Percentiles rank a stretch among this genome's conserved stretches.
phyloP scores from a whole-genome alignment of 1,140 invertebrate species.

The Papilio aristodemus region DNA sequence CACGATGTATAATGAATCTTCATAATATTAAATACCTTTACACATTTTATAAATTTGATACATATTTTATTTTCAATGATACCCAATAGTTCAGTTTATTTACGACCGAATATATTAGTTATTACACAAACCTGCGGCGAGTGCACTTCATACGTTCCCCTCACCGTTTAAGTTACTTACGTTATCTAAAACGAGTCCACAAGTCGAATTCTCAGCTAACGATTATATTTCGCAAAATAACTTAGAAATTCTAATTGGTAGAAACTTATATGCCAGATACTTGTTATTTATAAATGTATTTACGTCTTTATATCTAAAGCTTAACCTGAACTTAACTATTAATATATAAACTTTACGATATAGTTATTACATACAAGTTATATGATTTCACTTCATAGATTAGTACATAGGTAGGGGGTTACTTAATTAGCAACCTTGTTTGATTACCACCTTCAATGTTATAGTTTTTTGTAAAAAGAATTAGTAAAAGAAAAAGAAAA shows the following conservation, averaged over 20 bases:
- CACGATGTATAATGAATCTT: no score
- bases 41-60: not conserved
- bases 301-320: not conserved
- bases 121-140: conserved; percentile 30
- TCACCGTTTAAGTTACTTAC: conserved; percentile 9
- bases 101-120: conserved; percentile 28
- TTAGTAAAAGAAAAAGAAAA: no score
- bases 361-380: no score
- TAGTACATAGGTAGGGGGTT: no score
- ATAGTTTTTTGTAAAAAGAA: no score
- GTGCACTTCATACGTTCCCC: conserved; percentile 30
- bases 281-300: not conserved
- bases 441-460: no score
- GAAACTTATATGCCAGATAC: conserved; percentile 5
- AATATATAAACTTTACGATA: not conserved
- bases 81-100: not conserved
- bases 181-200: conserved; percentile 20
- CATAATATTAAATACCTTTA: no score
- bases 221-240: conserved; percentile 9
- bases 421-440: no score
- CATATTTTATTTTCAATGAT: no score
- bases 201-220: not conserved
- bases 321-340: not conserved
- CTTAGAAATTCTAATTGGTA: not conserved
- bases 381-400: no score